Evolutionary conservation across 2,113 vertebrate genomes (phyloP).

Genomic region (Drymodes brunneopygia): DNA sequence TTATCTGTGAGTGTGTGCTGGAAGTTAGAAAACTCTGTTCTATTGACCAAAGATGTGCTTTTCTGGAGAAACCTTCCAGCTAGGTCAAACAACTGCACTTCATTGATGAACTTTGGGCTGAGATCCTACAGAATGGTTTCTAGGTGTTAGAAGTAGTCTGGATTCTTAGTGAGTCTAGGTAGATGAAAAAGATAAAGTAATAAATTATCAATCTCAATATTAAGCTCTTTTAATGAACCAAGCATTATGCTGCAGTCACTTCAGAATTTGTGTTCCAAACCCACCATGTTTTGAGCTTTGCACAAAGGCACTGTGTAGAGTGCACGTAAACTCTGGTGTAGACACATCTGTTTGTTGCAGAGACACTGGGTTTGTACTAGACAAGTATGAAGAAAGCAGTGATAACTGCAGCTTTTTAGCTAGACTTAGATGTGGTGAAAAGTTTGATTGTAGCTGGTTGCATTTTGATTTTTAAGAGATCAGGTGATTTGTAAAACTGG

Average conservation of each 20-base stretch:
- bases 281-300: neutral
- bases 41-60: neutral
- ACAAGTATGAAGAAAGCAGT: neutral
- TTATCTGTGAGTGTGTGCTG: neutral
- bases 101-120: neutral
- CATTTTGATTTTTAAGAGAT: neutral
- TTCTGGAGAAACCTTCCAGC: neutral
- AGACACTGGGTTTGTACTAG: rapidly evolving
- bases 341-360: neutral
- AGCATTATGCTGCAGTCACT: neutral
- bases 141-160: neutral
- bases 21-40: neutral
- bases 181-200: neutral
- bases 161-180: neutral
- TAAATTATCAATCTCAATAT: neutral
- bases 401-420: neutral
- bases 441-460: neutral
- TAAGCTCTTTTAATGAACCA: neutral
- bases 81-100: neutral
- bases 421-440: neutral
- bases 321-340: rapidly evolving
- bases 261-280: neutral
- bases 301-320: neutral
- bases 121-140: neutral
- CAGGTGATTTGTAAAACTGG: neutral